Evolutionary conservation across 2,888 invertebrate genomes (phyloP).

Genomic region (Sicus ferrugineus): DNA sequence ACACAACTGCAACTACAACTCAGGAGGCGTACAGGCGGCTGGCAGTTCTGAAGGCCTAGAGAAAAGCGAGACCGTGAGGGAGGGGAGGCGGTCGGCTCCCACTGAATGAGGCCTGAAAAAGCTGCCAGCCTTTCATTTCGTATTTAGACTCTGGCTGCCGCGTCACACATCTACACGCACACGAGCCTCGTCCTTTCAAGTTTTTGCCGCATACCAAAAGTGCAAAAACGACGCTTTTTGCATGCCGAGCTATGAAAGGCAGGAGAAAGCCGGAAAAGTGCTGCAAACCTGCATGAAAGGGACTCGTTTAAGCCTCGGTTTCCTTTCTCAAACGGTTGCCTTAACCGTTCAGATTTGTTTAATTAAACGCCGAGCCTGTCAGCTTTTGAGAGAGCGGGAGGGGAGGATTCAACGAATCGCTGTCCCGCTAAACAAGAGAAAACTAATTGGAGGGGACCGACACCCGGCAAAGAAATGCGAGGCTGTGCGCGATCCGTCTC

Average conservation of each 20-base stretch:
- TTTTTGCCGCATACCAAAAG: background rate
- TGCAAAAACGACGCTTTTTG: background rate
- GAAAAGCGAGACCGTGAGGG: background rate
- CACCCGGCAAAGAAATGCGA: too few relatives aligned
- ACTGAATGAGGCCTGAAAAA: background rate
- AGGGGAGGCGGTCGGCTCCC: background rate
- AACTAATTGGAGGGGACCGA: background rate
- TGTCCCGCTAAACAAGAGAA: background rate
- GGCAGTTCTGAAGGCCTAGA: too few relatives aligned
- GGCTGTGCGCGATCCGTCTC: too few relatives aligned
- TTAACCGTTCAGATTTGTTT: constrained; percentile 32
- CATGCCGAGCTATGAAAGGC: background rate
- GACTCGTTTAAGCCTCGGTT: constrained; percentile 1
- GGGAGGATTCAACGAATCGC: background rate
- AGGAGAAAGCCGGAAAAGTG: constrained; percentile 12
- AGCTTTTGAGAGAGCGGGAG: background rate
- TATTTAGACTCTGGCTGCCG: background rate
- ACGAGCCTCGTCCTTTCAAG: background rate
- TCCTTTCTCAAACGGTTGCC: constrained; percentile 15
- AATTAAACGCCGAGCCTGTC: constrained; percentile 14
- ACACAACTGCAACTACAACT: background rate
- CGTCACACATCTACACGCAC: background rate
- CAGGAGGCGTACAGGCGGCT: background rate
- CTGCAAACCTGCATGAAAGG: constrained; percentile 7
- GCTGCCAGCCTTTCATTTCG: background rate